A percentile compares a stretch with the other conserved stretches of the same genome.
phyloP scores from a whole-genome alignment of 2,113 vertebrate genomes.

The Pollimyrus isidori region DNA sequence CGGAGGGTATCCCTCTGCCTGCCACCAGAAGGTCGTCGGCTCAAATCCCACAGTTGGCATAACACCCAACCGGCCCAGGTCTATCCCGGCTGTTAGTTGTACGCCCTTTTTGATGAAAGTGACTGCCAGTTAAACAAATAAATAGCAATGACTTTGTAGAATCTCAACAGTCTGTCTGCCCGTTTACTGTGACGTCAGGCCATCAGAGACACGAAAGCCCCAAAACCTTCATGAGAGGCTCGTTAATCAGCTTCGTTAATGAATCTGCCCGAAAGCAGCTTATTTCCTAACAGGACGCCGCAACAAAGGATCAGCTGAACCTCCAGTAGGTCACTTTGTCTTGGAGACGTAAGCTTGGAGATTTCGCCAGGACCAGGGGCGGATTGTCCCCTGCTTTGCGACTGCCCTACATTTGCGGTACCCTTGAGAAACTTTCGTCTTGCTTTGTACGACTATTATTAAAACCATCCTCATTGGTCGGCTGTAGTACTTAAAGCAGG shows the following conservation, averaged over 20 bases:
- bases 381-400: background rate
- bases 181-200: background rate
- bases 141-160: background rate
- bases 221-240: background rate
- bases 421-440: background rate
- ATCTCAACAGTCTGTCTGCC: background rate
- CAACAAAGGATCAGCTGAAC: background rate
- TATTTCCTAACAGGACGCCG: background rate
- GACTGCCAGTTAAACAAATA: background rate
- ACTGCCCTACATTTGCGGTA: background rate
- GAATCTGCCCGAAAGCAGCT: background rate
- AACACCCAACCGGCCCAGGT: background rate
- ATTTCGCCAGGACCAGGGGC: background rate
- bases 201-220: background rate
- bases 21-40: background rate
- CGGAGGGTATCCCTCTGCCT: background rate
- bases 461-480: background rate
- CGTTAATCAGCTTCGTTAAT: background rate
- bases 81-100: background rate
- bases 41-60: background rate
- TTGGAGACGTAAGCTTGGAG: background rate
- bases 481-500: background rate
- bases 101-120: background rate
- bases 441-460: conserved; percentile 2
- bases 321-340: background rate